Conservation (phyloP, 2,888 invertebrate species). For the Atrina japonica region DNA sequence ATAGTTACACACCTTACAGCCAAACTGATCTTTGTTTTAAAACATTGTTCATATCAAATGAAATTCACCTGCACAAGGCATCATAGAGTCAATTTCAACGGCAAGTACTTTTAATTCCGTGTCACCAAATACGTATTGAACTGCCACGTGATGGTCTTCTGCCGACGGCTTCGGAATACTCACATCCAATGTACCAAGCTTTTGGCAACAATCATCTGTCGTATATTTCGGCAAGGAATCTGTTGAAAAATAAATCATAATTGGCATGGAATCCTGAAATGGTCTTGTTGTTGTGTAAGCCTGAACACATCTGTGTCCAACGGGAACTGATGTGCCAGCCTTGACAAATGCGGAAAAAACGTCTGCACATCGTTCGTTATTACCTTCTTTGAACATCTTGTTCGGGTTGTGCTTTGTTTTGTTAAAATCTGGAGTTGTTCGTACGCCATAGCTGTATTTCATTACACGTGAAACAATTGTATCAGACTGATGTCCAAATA, state of each 20-base stretch:
- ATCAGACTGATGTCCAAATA: conserved; percentile 39
- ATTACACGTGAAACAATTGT: conserved; percentile 29
- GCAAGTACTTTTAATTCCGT: conserved; percentile 36
- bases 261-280: conserved; percentile 25
- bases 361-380: conserved; percentile 12
- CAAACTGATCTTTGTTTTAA: too few species aligned
- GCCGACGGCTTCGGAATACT: conserved; percentile 24
- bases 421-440: conserved; percentile 22
- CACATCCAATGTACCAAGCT: conserved; percentile 31
- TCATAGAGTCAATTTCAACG: conserved; percentile 25
- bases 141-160: conserved; percentile 22
- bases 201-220: conserved; percentile 21
- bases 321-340: conserved; percentile 28
- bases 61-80: conserved; percentile 25
- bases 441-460: conserved; percentile 29
- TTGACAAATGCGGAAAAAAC: conserved; percentile 29
- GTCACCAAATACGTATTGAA: conserved; percentile 33
- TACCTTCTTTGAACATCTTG: conserved; percentile 4
- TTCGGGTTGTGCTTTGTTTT: conserved; percentile 17
- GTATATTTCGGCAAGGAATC: conserved; percentile 20
- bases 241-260: conserved; percentile 16
- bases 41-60: conserved; percentile 10
- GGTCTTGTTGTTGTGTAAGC: conserved; percentile 14
- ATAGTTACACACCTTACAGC: too few species aligned
- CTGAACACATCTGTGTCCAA: conserved; percentile 10